Conservation (phyloP, 2,113 vertebrate species). For the Dermatemys mawii region DNA sequence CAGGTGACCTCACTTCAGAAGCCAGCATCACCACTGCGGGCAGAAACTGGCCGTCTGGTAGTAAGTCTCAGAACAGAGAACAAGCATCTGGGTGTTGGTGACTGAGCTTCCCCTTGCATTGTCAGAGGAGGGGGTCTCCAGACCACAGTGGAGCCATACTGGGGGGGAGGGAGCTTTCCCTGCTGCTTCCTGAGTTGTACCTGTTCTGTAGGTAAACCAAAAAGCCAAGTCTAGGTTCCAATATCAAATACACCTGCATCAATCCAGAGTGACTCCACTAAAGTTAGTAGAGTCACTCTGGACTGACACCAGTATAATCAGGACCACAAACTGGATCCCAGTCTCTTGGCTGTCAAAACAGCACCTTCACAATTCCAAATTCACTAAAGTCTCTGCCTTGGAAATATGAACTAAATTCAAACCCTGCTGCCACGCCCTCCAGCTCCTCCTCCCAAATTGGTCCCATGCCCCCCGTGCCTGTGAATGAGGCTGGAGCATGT, state of each 20-base stretch:
- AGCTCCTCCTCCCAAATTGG: not conserved
- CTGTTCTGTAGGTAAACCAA: not conserved
- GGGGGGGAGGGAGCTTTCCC: not conserved
- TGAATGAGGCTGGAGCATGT: constrained; percentile 49
- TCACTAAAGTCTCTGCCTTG: not conserved
- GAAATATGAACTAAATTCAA: not conserved
- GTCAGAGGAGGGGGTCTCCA: not conserved
- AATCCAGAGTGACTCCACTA: not conserved
- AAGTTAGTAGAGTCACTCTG: not conserved
- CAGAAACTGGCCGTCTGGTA: not conserved
- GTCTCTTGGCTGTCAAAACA: not conserved
- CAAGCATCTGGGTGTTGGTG: not conserved
- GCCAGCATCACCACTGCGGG: not conserved
- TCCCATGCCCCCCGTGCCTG: constrained; percentile 30
- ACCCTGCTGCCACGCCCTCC: not conserved
- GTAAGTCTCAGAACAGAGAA: not conserved
- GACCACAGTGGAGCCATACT: not conserved
- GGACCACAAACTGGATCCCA: not conserved
- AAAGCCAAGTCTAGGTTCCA: not conserved
- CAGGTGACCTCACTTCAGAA: not conserved
- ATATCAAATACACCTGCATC: not conserved
- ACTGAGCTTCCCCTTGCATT: accelerated
- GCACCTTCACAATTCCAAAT: not conserved
- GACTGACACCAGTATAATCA: not conserved
- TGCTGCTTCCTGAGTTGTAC: not conserved